These are phyloP conservation scores for Morpho achilles DNA, from an alignment of 2,888 invertebrate species.

Conservation along the genomic window DNA sequence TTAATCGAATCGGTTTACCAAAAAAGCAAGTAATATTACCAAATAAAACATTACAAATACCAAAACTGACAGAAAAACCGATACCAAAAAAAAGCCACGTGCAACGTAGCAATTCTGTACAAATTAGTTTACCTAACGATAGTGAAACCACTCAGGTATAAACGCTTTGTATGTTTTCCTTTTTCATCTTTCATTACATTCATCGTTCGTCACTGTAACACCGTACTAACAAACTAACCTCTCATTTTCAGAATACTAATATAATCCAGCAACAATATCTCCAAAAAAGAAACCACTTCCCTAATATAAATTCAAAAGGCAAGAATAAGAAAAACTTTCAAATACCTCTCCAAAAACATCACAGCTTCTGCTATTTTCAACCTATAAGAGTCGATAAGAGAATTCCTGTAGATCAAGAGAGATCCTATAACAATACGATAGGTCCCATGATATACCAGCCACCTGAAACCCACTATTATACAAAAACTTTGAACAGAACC, in stretches of 20 bases:
- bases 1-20: constrained; percentile 61
- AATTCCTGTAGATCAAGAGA: constrained; percentile 66
- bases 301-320: constrained; percentile 70
- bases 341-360: constrained; percentile 82
- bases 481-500: constrained; percentile 71
- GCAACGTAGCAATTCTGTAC: constrained; percentile 68
- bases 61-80: constrained; percentile 69
- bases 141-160: constrained; percentile 69
- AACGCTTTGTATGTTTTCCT: constrained; percentile 48
- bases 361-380: constrained; percentile 83
- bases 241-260: constrained; percentile 81
- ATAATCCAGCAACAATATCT: constrained; percentile 78
- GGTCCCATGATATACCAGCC: constrained; percentile 72
- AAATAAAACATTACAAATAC: constrained; percentile 73
- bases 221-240: constrained; percentile 30
- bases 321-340: constrained; percentile 82
- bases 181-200: constrained; percentile 27
- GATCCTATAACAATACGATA: constrained; percentile 67
- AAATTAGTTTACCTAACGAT: constrained; percentile 53
- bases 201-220: constrained; percentile 36
- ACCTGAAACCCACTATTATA: constrained; percentile 62
- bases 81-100: constrained; percentile 68
- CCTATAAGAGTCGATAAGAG: constrained; percentile 81
- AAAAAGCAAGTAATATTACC: constrained; percentile 68
- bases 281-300: constrained; percentile 77